Conservation (phyloP, 2,888 invertebrate genomes). For the Trachelus stipa region DNA sequence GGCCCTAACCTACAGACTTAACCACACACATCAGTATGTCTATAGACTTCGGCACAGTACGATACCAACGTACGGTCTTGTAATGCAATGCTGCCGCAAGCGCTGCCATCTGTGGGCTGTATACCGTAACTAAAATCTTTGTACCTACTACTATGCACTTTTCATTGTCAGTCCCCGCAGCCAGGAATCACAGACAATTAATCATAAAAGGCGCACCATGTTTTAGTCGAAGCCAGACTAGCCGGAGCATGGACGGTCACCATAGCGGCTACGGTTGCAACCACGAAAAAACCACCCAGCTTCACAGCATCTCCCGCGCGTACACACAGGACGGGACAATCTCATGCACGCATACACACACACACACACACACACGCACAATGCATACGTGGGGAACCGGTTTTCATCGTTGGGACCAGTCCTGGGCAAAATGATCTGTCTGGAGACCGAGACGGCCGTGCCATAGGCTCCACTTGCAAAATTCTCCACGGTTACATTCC, state of each 20-base stretch:
- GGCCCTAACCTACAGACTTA: background rate
- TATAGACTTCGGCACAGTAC: background rate
- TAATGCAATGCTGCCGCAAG: background rate
- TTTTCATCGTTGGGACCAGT: background rate
- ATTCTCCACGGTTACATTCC: conserved; percentile 14
- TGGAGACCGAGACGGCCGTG: conserved; percentile 38
- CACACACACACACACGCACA: background rate
- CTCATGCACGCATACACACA: background rate
- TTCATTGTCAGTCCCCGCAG: background rate
- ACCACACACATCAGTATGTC: background rate
- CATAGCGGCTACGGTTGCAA: background rate
- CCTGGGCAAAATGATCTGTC: conserved; percentile 55
- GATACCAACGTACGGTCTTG: background rate
- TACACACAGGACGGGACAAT: background rate
- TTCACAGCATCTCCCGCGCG: background rate
- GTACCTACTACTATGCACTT: background rate
- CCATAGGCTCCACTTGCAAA: conserved; percentile 26
- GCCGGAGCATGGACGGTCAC: background rate
- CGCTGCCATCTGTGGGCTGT: background rate
- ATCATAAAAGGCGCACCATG: conserved; percentile 32
- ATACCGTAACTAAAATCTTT: background rate
- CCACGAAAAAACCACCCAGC: background rate
- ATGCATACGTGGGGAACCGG: background rate
- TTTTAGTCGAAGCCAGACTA: conserved; percentile 14
- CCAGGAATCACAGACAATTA: conserved; percentile 35